Evolutionary conservation across 35 echinoderm and acorn worm species (phyloP).

Genomic region (Stichopus chloronotus): DNA sequence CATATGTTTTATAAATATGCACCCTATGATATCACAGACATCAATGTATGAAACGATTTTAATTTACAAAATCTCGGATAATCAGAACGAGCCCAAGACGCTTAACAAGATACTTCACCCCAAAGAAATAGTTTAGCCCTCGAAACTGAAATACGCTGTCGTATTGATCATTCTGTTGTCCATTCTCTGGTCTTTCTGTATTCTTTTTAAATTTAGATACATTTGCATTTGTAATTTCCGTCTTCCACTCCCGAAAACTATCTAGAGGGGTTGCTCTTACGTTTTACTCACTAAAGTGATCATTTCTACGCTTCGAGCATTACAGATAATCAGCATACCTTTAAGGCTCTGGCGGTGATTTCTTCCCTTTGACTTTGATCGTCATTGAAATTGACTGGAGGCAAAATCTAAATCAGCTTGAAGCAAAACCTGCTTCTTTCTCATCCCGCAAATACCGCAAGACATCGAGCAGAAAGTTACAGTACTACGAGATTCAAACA

Average conservation of each 20-base stretch:
- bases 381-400: neutral
- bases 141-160: too few relatives aligned
- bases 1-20: too few relatives aligned
- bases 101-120: too few relatives aligned
- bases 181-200: neutral
- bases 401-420: neutral
- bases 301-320: neutral
- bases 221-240: neutral
- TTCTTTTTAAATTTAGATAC: neutral
- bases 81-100: too few relatives aligned
- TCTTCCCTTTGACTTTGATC: neutral
- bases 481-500: too few relatives aligned
- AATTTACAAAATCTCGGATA: too few relatives aligned
- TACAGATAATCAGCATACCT: neutral
- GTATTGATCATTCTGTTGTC: too few relatives aligned
- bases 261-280: neutral
- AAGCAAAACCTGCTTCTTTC: neutral
- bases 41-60: too few relatives aligned
- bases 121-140: too few relatives aligned
- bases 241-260: neutral
- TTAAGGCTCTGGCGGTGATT: neutral
- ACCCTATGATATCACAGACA: too few relatives aligned
- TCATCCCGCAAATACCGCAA: neutral
- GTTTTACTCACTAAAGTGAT: neutral
- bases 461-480: neutral